Conservation (phyloP, 2,113 vertebrate species). For the Myotis yumanensis region DNA sequence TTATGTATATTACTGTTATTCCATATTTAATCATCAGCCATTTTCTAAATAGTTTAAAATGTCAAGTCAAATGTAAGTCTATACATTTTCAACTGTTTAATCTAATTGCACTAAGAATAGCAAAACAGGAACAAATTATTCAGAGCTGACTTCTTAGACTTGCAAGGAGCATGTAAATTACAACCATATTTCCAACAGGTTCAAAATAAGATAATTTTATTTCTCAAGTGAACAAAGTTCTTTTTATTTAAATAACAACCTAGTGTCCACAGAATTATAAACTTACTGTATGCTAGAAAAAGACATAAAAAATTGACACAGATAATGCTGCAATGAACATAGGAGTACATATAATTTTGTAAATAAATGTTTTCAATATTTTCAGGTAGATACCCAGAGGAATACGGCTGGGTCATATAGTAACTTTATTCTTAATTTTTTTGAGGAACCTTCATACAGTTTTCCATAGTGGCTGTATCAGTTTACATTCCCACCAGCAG, state of each 20-base stretch:
- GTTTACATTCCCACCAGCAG: neutral
- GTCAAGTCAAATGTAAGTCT: conserved; percentile 10
- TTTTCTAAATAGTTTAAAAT: conserved; percentile 43
- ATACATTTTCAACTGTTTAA: conserved; percentile 3
- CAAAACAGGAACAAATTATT: neutral
- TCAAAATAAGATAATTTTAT: conserved; percentile 53
- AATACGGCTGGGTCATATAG: neutral
- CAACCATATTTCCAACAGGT: neutral
- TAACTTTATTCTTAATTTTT: neutral
- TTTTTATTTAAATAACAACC: conserved; percentile 22
- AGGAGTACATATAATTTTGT: neutral
- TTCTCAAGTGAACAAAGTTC: conserved; percentile 14
- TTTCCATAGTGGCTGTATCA: neutral
- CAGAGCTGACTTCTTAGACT: neutral
- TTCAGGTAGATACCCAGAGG: neutral
- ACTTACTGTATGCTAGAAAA: neutral
- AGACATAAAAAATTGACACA: neutral
- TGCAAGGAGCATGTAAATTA: neutral
- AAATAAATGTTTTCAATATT: neutral
- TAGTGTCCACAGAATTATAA: neutral
- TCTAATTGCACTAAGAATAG: neutral
- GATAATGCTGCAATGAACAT: neutral
- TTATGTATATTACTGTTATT: neutral
- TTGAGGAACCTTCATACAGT: neutral
- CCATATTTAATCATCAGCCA: neutral